These are phyloP conservation scores for Puffinus mauretanicus DNA, from an alignment of 2,113 vertebrate genomes.

Conservation along the genomic window DNA sequence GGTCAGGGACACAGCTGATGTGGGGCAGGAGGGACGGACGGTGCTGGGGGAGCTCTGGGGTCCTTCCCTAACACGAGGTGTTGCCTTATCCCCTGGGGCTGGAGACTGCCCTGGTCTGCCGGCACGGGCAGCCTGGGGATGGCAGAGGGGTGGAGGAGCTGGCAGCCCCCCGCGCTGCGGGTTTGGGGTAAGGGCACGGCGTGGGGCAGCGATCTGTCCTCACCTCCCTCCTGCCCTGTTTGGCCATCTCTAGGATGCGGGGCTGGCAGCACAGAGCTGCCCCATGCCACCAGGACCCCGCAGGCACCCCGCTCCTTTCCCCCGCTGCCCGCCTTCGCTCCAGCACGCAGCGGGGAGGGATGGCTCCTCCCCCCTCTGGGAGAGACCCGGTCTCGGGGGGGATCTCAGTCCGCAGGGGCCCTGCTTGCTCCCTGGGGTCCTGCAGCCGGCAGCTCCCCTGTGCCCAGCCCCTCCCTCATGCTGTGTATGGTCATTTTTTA, in stretches of 20 bases:
- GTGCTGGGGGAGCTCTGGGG: neutral
- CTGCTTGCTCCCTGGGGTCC: neutral
- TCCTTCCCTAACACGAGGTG: neutral
- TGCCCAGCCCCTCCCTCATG: neutral
- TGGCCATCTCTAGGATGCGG: neutral
- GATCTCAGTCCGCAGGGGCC: neutral
- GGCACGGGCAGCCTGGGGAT: neutral
- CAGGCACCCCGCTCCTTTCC: neutral
- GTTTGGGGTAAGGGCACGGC: rapidly evolving
- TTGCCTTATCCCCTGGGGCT: neutral
- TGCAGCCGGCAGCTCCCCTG: neutral
- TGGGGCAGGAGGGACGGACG: neutral
- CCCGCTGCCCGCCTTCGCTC: rapidly evolving
- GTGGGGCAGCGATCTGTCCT: neutral
- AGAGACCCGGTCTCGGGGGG: neutral
- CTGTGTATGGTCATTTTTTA: neutral
- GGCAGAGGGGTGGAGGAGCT: neutral
- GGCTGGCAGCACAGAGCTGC: neutral
- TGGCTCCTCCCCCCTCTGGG: neutral
- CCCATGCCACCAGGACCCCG: rapidly evolving
- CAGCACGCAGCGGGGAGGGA: neutral
- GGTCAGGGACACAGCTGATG: neutral
- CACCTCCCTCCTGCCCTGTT: neutral
- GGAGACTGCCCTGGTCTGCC: neutral
- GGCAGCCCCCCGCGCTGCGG: rapidly evolving